These are phyloP conservation scores for Hypsopygia costalis DNA, from an alignment of 2,888 invertebrate genomes.

Conservation along the genomic window DNA sequence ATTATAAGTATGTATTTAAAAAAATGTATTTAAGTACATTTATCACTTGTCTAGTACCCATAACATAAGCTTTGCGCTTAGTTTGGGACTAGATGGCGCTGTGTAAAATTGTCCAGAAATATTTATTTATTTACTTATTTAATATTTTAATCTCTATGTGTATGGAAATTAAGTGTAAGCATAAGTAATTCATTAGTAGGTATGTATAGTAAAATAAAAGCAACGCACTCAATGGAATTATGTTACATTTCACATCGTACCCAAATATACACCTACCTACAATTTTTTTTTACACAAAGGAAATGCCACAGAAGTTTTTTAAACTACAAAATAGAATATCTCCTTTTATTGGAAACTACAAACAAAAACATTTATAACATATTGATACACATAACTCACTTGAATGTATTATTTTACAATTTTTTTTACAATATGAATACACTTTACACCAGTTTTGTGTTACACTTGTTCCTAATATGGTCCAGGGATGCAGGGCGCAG, in stretches of 20 bases:
- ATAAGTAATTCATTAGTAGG: too few species aligned
- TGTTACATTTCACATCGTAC: not conserved
- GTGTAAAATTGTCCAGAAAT: too few species aligned
- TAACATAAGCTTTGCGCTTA: not conserved
- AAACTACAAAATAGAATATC: not conserved
- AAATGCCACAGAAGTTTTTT: not conserved
- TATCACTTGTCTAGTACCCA: too few species aligned
- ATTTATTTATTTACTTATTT: too few species aligned
- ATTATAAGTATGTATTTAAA: too few species aligned
- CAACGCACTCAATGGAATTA: too few species aligned
- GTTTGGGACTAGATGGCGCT: not conserved
- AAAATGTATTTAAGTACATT: too few species aligned
- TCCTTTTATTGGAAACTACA: not conserved
- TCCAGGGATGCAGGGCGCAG: constrained; percentile 68
- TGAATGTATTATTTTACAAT: constrained; percentile 32
- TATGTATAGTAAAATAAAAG: too few species aligned
- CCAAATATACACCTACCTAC: not conserved
- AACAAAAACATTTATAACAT: constrained; percentile 8
- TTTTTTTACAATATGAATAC: constrained; percentile 55
- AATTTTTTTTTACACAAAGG: constrained; percentile 6
- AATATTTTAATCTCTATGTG: too few species aligned
- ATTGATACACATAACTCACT: constrained; percentile 45
- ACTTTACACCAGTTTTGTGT: constrained; percentile 54
- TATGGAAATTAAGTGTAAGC: too few species aligned
- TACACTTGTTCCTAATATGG: constrained; percentile 64